Conservation (phyloP, 2,888 invertebrate species). For the Drosophila putrida region DNA sequence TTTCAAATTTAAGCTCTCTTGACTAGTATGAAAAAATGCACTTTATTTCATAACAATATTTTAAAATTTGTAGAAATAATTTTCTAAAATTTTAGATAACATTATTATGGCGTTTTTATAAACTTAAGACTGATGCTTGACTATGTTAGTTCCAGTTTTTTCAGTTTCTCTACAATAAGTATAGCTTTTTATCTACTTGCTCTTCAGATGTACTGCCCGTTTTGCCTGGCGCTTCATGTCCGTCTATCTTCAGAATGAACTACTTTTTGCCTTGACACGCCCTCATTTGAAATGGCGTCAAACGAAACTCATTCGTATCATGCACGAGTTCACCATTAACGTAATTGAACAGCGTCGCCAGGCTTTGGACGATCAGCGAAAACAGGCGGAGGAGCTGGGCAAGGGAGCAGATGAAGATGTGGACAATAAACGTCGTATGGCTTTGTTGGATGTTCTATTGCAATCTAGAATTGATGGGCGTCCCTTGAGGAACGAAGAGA, state of each 20-base stretch:
- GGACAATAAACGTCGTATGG: constrained; percentile 88
- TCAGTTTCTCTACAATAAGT: too few relatives aligned
- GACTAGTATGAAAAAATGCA: too few relatives aligned
- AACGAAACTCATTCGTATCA: constrained; percentile 65
- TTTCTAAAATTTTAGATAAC: too few relatives aligned
- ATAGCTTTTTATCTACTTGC: too few relatives aligned
- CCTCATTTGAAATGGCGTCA: constrained; percentile 64
- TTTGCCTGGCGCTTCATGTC: constrained; percentile 75
- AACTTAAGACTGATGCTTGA: too few relatives aligned
- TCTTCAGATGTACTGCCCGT: constrained; percentile 67
- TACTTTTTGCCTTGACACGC: constrained; percentile 67
- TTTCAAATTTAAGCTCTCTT: too few relatives aligned
- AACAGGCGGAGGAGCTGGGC: constrained; percentile 16
- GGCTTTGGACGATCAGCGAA: constrained; percentile 58
- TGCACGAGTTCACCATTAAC: constrained; percentile 81
- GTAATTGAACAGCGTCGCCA: constrained; percentile 79
- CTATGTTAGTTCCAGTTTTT: too few relatives aligned
- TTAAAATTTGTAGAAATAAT: too few relatives aligned
- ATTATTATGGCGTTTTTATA: too few relatives aligned
- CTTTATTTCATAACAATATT: too few relatives aligned
- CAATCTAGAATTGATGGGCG: constrained; percentile 87
- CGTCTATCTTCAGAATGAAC: constrained; percentile 62
- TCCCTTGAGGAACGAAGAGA: constrained; percentile 87
- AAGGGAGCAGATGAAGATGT: constrained; percentile 48
- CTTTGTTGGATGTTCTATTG: constrained; percentile 89